A percentile compares a stretch with the other conserved stretches of the same genome.
phyloP scores from a whole-genome alignment of 2,113 vertebrate species.

The Gallinago media region DNA sequence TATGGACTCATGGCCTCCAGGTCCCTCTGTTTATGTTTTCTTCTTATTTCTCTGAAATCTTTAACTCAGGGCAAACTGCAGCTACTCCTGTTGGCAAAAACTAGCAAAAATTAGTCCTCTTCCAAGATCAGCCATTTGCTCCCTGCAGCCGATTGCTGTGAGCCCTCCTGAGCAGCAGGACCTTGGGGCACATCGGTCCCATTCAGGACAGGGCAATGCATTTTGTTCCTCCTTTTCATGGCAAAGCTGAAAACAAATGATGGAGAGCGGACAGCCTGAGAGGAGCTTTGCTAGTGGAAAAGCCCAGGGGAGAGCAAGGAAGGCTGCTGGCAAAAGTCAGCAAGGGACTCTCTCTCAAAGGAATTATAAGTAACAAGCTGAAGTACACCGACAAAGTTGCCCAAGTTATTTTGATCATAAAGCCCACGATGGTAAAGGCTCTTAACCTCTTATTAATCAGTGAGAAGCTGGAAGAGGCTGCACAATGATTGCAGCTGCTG shows the following conservation, averaged over 20 bases:
- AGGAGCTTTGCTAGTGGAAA: background rate
- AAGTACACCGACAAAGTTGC: background rate
- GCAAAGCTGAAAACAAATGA: background rate
- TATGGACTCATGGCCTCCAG: background rate
- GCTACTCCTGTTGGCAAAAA: background rate
- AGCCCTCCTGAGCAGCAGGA: background rate
- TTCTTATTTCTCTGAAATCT: background rate
- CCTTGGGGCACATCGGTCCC: background rate
- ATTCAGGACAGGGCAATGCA: background rate
- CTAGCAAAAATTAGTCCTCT: background rate
- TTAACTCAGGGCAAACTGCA: background rate
- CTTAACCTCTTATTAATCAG: constrained; percentile 18
- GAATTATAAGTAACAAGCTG: background rate
- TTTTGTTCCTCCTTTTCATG: background rate
- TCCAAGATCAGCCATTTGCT: background rate
- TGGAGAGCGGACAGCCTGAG: background rate
- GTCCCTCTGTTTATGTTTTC: background rate
- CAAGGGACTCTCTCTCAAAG: background rate
- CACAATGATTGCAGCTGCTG: background rate
- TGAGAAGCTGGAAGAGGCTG: background rate
- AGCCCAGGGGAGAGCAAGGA: background rate
- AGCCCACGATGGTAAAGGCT: background rate
- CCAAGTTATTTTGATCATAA: background rate
- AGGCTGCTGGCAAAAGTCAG: background rate
- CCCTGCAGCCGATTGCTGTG: background rate